These are phyloP conservation scores for Trichonephila clavata DNA, from an alignment of 1,140 invertebrate genomes.

Conservation along the genomic window DNA sequence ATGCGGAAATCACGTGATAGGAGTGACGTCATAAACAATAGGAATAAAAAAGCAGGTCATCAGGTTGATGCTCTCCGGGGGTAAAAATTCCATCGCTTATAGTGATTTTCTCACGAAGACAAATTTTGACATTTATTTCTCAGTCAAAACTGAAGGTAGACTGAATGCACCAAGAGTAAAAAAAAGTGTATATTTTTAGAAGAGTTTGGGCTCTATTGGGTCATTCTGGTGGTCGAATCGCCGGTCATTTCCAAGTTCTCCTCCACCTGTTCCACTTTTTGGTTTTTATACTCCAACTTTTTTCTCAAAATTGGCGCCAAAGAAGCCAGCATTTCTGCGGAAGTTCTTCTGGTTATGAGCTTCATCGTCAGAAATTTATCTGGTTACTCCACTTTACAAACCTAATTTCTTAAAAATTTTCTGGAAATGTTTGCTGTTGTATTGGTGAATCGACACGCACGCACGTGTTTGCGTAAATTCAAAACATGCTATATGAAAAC, in stretches of 20 bases:
- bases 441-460: background rate
- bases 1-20: slow-evolving; percentile 4
- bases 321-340: background rate
- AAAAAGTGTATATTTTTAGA: slow-evolving; percentile 16
- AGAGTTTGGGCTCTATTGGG: background rate
- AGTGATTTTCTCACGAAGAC: slow-evolving; percentile 30
- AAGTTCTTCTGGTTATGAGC: slow-evolving; percentile 4
- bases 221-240: background rate
- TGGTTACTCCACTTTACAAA: slow-evolving; percentile 22
- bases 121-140: slow-evolving; percentile 45
- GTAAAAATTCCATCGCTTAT: slow-evolving; percentile 45
- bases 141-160: slow-evolving; percentile 7
- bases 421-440: background rate
- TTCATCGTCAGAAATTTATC: background rate
- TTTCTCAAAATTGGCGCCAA: background rate
- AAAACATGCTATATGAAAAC: too few species aligned
- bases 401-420: slow-evolving; percentile 24
- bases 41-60: slow-evolving; percentile 42
- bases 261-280: background rate
- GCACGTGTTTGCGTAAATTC: background rate
- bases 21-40: slow-evolving; percentile 34
- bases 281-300: background rate
- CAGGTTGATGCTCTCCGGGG: slow-evolving; percentile 22
- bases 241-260: background rate
- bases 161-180: background rate